Evolutionary conservation across 2,888 invertebrate genomes (phyloP).

Genomic region (Lingula anatina): DNA sequence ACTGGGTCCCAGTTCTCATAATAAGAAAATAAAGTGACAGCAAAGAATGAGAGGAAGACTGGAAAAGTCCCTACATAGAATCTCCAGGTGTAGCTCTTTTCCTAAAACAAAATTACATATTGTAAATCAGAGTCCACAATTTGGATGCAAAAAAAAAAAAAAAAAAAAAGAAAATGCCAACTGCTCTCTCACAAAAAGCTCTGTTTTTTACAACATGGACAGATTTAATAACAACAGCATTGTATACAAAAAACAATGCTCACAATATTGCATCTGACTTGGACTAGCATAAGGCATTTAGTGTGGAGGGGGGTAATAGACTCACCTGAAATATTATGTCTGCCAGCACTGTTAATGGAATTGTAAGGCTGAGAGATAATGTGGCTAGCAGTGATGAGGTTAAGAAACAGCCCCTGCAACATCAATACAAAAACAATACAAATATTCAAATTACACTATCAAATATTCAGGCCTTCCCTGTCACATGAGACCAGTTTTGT

Average conservation of each 20-base stretch:
- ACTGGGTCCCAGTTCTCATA: constrained; percentile 79
- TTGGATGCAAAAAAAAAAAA: constrained; percentile 23
- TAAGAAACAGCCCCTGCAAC: constrained; percentile 82
- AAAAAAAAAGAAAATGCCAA: not conserved
- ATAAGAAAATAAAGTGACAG: constrained; percentile 66
- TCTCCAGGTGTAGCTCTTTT: constrained; percentile 56
- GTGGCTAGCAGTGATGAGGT: constrained; percentile 88
- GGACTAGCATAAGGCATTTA: too few relatives aligned
- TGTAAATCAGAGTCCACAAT: too few relatives aligned
- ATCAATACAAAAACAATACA: not conserved
- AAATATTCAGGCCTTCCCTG: too few relatives aligned
- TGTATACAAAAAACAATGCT: not conserved
- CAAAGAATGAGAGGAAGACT: constrained; percentile 70
- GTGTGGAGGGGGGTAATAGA: too few relatives aligned
- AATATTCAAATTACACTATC: not conserved
- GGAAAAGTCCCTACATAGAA: constrained; percentile 77
- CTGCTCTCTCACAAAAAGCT: not conserved
- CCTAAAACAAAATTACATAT: constrained; percentile 42
- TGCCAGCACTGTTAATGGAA: constrained; percentile 83
- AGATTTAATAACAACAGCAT: not conserved
- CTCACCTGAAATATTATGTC: constrained; percentile 71
- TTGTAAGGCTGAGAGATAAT: constrained; percentile 75
- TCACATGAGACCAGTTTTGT: too few relatives aligned
- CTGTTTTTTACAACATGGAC: not conserved
- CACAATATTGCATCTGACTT: not conserved